Evolutionary conservation across 2,113 vertebrate species (phyloP).

Genomic region (Dasyurus viverrinus): DNA sequence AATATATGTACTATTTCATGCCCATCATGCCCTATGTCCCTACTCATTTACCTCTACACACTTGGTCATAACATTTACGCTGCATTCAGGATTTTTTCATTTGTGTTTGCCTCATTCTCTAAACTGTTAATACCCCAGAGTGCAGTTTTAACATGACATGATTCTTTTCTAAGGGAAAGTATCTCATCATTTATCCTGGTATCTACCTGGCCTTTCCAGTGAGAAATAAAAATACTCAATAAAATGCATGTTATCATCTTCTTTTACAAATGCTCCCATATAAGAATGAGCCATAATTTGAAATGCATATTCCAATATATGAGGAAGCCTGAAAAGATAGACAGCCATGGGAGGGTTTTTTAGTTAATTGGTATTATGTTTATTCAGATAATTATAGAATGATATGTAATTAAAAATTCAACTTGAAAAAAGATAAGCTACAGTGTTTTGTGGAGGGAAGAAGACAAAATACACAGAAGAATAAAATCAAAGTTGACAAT

Average conservation of each 20-base stretch:
- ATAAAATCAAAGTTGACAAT: neutral
- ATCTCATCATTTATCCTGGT: neutral
- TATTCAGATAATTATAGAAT: neutral
- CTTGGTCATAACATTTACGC: neutral
- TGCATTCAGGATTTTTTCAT: neutral
- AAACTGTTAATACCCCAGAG: neutral
- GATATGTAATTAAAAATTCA: neutral
- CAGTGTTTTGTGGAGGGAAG: neutral
- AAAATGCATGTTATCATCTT: neutral
- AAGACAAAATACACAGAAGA: neutral
- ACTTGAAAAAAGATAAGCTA: neutral
- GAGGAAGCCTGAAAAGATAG: neutral
- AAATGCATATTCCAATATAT: neutral
- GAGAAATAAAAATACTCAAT: neutral
- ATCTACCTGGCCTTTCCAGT: neutral
- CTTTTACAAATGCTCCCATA: neutral
- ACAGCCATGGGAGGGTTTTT: neutral
- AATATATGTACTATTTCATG: neutral
- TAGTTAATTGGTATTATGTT: neutral
- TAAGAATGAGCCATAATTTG: neutral
- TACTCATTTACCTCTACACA: too few relatives aligned
- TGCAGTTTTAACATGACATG: neutral
- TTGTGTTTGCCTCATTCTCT: neutral
- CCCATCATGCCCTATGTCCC: neutral
- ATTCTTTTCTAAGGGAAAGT: constrained; percentile 22